Percentiles rank a stretch among this genome's conserved stretches.
phyloP scores from a whole-genome alignment of 2,113 vertebrate genomes.

The Scomber colias region DNA sequence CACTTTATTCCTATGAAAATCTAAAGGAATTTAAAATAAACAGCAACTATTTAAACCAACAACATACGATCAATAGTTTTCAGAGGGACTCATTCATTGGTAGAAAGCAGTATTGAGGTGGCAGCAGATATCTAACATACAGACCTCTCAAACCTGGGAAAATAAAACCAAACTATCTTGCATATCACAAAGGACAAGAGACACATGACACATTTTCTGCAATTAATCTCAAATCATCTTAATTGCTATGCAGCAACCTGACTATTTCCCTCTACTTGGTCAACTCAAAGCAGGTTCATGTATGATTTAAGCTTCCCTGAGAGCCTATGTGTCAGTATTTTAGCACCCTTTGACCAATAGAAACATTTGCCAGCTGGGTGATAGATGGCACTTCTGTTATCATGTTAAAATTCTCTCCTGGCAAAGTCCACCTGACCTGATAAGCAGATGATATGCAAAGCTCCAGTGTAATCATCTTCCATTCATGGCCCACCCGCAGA shows the following conservation, averaged over 20 bases:
- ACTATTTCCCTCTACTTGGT: background rate
- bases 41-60: no score
- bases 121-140: no score
- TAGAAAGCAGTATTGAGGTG: no score
- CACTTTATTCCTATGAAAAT: no score
- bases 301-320: background rate
- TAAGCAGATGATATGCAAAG: conserved; percentile 31
- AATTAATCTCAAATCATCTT: background rate
- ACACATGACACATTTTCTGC: background rate
- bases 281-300: background rate
- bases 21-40: no score
- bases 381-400: background rate
- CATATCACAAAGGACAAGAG: no score
- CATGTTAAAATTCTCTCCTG: background rate
- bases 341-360: conserved; percentile 3
- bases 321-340: background rate
- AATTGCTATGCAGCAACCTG: background rate
- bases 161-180: no score
- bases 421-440: conserved; percentile 2
- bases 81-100: no score
- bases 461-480: background rate
- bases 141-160: no score
- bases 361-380: conserved; percentile 23
- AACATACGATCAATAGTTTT: no score
- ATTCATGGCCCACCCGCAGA: conserved; percentile 28